These are phyloP conservation scores for Clostera curtula DNA, from an alignment of 2,888 invertebrate genomes.

Conservation along the genomic window DNA sequence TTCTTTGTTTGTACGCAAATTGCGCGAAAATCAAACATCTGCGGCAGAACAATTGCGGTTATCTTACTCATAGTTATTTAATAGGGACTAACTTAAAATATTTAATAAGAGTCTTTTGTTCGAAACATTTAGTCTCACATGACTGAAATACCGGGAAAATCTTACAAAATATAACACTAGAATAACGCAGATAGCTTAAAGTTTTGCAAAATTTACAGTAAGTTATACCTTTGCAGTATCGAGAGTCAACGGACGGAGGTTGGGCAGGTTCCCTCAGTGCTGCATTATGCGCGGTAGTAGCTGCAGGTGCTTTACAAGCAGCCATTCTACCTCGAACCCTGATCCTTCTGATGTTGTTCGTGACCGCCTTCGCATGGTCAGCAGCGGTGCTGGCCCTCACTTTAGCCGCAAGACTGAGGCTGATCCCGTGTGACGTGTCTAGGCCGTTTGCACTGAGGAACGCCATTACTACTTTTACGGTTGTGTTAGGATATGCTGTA, in stretches of 20 bases:
- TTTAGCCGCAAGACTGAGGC: constrained; percentile 86
- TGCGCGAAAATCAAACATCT: too few relatives aligned
- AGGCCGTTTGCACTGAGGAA: constrained; percentile 87
- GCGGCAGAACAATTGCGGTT: too few relatives aligned
- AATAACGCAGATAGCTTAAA: too few relatives aligned
- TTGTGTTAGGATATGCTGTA: constrained; percentile 89
- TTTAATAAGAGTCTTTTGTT: too few relatives aligned
- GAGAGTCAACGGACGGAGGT: constrained; percentile 88
- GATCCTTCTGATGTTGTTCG: constrained; percentile 87
- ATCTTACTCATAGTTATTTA: too few relatives aligned
- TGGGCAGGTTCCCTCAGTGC: constrained; percentile 89
- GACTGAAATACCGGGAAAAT: too few relatives aligned
- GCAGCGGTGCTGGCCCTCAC: constrained; percentile 89
- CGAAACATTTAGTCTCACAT: too few relatives aligned
- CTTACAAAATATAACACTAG: too few relatives aligned
- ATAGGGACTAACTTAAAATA: too few relatives aligned
- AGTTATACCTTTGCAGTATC: constrained; percentile 77
- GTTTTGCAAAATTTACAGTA: not conserved
- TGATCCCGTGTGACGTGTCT: constrained; percentile 90
- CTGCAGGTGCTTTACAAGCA: constrained; percentile 85
- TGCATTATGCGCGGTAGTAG: constrained; percentile 82
- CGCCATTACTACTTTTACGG: constrained; percentile 90
- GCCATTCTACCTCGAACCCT: constrained; percentile 89
- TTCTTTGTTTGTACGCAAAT: too few relatives aligned
- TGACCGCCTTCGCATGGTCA: constrained; percentile 93